These are phyloP conservation scores for Nixonia krombeini DNA, from an alignment of 1,140 invertebrate species.

Conservation along the genomic window DNA sequence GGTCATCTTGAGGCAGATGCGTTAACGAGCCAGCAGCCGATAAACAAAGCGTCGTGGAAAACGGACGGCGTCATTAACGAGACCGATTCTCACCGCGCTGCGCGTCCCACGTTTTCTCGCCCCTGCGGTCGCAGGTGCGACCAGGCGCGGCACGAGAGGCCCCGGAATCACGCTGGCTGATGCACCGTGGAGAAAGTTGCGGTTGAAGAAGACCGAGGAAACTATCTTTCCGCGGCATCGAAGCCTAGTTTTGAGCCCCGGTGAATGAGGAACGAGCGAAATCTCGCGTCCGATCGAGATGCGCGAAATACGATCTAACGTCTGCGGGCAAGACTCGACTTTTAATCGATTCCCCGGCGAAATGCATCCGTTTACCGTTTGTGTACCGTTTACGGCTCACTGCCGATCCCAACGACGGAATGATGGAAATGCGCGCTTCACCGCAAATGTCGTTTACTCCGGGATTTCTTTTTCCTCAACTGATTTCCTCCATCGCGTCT, in stretches of 20 bases:
- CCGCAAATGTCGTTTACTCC: no score
- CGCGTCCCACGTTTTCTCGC: slow-evolving; percentile 37
- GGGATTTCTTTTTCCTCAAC: no score
- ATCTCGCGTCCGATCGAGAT: slow-evolving; percentile 14
- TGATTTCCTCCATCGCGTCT: no score
- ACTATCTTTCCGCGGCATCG: slow-evolving; percentile 34
- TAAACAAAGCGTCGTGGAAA: slow-evolving; percentile 11
- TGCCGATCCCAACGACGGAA: no score
- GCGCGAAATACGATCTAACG: slow-evolving; percentile 23
- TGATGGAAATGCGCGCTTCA: no score
- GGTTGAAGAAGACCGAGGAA: slow-evolving; percentile 37
- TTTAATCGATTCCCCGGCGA: no score
- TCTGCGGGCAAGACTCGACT: no score
- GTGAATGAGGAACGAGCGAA: slow-evolving; percentile 26
- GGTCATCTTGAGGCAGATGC: background rate
- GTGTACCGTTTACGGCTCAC: no score
- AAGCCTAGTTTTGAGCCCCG: slow-evolving; percentile 34
- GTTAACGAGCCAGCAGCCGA: slow-evolving; percentile 7
- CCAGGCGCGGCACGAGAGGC: slow-evolving; percentile 42
- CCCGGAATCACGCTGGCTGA: slow-evolving; percentile 41
- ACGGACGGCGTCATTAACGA: slow-evolving; percentile 33
- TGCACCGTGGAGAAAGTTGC: slow-evolving; percentile 52
- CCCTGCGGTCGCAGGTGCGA: slow-evolving; percentile 30
- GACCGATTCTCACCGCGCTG: slow-evolving; percentile 14
- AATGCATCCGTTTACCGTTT: no score